phyloP scores from a whole-genome alignment of 1,140 invertebrate species.

The Monomorium pharaonis region DNA sequence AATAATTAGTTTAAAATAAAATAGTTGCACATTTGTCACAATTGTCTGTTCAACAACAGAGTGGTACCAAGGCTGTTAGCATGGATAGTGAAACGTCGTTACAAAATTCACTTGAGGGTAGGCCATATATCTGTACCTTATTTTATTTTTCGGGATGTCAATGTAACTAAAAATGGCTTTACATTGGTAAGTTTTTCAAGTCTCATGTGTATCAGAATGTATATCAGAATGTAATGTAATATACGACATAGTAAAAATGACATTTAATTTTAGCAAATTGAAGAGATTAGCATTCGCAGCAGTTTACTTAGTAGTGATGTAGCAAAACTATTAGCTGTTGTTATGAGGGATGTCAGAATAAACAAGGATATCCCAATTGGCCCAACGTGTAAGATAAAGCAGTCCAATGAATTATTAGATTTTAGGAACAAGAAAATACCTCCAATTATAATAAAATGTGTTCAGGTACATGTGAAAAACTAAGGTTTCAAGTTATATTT shows the following conservation, averaged over 20 bases:
- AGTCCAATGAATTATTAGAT: constrained; percentile 85
- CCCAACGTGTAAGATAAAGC: constrained; percentile 73
- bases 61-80: constrained; percentile 88
- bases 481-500: constrained; percentile 21
- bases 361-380: constrained; percentile 89
- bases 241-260: no score
- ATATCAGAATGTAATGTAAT: not conserved
- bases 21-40: not conserved
- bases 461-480: constrained; percentile 87
- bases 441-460: constrained; percentile 91
- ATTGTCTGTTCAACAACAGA: constrained; percentile 86
- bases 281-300: constrained; percentile 94
- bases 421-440: constrained; percentile 91
- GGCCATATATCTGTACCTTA: constrained; percentile 89
- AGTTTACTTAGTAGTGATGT: constrained; percentile 96
- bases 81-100: constrained; percentile 89
- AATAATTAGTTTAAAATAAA: not conserved
- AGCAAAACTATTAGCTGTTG: constrained; percentile 94
- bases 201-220: constrained; percentile 12
- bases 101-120: constrained; percentile 88
- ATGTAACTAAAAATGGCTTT: constrained; percentile 88
- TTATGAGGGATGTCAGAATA: constrained; percentile 93
- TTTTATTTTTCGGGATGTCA: constrained; percentile 88
- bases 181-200: constrained; percentile 87
- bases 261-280: constrained; percentile 89